A percentile compares a stretch with the other conserved stretches of the same genome.
These are phyloP conservation scores for Callaeas wilsoni DNA, from an alignment of 2,113 vertebrate genomes.

Conservation along the genomic window DNA sequence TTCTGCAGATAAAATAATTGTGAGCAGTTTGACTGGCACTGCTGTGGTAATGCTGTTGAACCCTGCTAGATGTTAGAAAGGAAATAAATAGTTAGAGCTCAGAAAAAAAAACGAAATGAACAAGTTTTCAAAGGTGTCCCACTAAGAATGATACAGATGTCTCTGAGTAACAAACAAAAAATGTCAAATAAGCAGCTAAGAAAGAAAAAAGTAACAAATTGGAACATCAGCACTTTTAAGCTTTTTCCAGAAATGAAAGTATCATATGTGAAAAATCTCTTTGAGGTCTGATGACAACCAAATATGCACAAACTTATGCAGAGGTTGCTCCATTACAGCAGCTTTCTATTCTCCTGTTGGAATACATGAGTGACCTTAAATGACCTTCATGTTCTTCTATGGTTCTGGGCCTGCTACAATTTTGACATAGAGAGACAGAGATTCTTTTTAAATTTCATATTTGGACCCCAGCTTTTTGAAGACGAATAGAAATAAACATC, in stretches of 20 bases:
- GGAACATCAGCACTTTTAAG: neutral
- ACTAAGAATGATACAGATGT: neutral
- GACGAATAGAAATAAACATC: neutral
- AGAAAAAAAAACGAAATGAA: neutral
- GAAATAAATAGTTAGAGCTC: neutral
- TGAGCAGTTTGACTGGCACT: neutral
- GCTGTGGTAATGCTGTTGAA: neutral
- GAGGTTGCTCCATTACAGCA: neutral
- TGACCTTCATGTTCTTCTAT: neutral
- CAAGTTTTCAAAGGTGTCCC: neutral
- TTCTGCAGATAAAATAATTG: neutral
- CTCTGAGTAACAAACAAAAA: neutral
- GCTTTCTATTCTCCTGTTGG: neutral
- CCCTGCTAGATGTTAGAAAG: neutral
- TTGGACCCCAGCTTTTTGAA: neutral
- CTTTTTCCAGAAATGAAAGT: neutral
- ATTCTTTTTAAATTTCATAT: neutral
- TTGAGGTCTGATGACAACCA: neutral
- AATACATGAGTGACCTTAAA: neutral
- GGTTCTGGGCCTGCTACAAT: rapidly evolving
- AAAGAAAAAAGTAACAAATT: neutral
- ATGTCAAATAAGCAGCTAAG: neutral
- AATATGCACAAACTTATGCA: neutral
- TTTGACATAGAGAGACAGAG: neutral
- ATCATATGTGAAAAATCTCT: neutral